Evolutionary conservation across 2,888 invertebrate species (phyloP).

Genomic region (Xanthia icteritia): DNA sequence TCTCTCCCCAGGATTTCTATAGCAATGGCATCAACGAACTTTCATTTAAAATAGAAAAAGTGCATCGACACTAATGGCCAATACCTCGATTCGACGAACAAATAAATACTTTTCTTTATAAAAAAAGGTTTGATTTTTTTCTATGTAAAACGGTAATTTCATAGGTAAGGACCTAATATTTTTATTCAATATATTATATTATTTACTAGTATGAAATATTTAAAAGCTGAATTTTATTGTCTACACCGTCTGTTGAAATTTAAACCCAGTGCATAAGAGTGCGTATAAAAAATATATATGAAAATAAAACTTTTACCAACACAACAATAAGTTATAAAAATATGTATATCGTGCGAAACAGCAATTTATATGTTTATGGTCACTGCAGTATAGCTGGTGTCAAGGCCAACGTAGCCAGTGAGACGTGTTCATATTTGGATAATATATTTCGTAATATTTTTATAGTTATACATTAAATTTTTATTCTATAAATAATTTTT

Average conservation of each 20-base stretch:
- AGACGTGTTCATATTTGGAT: conserved; percentile 39
- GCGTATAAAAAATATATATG: neutral
- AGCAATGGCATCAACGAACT: too few relatives aligned
- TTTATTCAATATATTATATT: neutral
- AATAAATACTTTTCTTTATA: too few relatives aligned
- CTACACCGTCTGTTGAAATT: neutral
- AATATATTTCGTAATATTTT: conserved; percentile 33
- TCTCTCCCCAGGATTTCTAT: too few relatives aligned
- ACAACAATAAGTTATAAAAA: conserved; percentile 33
- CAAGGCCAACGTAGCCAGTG: conserved; percentile 46
- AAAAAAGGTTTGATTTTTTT: too few relatives aligned
- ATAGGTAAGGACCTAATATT: neutral
- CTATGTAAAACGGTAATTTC: too few relatives aligned
- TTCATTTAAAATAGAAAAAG: too few relatives aligned
- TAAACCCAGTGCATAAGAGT: neutral
- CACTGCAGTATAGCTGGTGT: conserved; percentile 53
- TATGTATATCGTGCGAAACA: conserved; percentile 50
- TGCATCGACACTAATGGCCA: too few relatives aligned
- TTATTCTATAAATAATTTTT: neutral
- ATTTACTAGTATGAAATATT: conserved; percentile 13
- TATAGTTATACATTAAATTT: conserved; percentile 26
- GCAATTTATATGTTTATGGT: conserved; percentile 59
- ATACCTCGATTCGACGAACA: too few relatives aligned
- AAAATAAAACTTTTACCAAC: conserved; percentile 23
- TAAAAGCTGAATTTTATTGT: conserved; percentile 2